A percentile compares a stretch with the other conserved stretches of the same genome.
These are phyloP conservation scores for Scalopus aquaticus DNA, from an alignment of 2,113 vertebrate genomes.

Conservation along the genomic window DNA sequence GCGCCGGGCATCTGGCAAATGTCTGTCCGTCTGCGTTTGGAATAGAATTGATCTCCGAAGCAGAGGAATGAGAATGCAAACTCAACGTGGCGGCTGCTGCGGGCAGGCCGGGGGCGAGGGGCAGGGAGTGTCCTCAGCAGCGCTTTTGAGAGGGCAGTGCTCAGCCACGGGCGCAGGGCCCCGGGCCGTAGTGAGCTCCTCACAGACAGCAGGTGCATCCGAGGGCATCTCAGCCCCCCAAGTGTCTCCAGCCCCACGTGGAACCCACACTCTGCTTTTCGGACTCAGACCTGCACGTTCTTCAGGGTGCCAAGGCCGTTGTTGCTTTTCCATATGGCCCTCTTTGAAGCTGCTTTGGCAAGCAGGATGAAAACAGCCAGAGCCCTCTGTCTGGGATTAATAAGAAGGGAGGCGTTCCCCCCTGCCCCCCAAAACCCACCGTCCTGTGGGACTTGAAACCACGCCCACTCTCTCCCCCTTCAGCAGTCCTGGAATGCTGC, in stretches of 20 bases:
- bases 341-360: conserved; percentile 19
- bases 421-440: not conserved
- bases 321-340: conserved; percentile 33
- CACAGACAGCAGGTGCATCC: not conserved
- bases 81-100: not conserved
- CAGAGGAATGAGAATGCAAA: not conserved
- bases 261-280: not conserved
- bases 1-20: not conserved
- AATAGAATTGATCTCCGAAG: not conserved
- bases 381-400: not conserved
- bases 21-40: not conserved
- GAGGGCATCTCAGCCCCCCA: not conserved
- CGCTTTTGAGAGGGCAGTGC: not conserved
- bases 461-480: too few species aligned
- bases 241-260: not conserved
- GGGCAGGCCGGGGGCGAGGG: not conserved
- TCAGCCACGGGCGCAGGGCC: too few species aligned
- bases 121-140: not conserved
- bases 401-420: not conserved
- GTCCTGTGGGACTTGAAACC: not conserved
- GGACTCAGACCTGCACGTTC: conserved; percentile 24
- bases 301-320: conserved; percentile 45
- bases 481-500: fast-evolving
- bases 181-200: not conserved
- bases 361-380: not conserved